A percentile compares a stretch with the other conserved stretches of the same genome.
These are phyloP conservation scores for Lasaia peninsularis DNA, from an alignment of 1,140 invertebrate genomes.

Conservation along the genomic window DNA sequence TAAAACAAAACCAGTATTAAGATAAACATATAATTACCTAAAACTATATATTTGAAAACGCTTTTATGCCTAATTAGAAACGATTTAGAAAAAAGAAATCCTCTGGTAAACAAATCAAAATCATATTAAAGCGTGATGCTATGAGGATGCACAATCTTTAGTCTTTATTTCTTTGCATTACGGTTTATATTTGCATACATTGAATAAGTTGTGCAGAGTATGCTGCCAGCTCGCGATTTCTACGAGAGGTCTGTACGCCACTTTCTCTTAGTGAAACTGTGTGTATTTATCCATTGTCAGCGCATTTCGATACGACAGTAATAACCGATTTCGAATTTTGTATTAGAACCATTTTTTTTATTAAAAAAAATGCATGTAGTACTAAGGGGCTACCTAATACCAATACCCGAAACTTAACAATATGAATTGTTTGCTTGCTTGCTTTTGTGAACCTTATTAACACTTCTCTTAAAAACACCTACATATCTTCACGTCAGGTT, in stretches of 20 bases:
- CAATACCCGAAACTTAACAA: too few relatives aligned
- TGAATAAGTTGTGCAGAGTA: slow-evolving; percentile 3
- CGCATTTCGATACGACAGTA: slow-evolving; percentile 22
- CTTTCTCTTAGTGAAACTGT: slow-evolving; percentile 70
- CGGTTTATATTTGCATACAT: slow-evolving; percentile 28
- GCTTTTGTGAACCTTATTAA: too few relatives aligned
- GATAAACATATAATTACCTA: background rate
- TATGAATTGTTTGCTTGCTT: too few relatives aligned
- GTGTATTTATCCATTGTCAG: slow-evolving; percentile 60
- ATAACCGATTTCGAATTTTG: slow-evolving; percentile 44
- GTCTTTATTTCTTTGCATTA: slow-evolving; percentile 13
- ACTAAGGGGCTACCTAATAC: too few relatives aligned
- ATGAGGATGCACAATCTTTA: background rate
- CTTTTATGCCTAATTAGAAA: background rate
- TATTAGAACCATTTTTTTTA: slow-evolving; percentile 2
- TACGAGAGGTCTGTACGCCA: slow-evolving; percentile 40
- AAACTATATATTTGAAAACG: background rate
- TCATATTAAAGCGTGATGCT: slow-evolving; percentile 3
- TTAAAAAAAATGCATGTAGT: too few relatives aligned
- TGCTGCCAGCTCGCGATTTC: slow-evolving; percentile 54
- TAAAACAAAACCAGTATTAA: too few relatives aligned
- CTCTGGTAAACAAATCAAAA: slow-evolving; percentile 14
- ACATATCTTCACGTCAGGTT: too few relatives aligned
- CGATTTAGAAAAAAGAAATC: slow-evolving; percentile 20
- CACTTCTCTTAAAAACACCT: too few relatives aligned